A percentile compares a stretch with the other conserved stretches of the same genome.
Conservation (phyloP, 2,113 vertebrate species). For the Chinchilla lanigera region DNA sequence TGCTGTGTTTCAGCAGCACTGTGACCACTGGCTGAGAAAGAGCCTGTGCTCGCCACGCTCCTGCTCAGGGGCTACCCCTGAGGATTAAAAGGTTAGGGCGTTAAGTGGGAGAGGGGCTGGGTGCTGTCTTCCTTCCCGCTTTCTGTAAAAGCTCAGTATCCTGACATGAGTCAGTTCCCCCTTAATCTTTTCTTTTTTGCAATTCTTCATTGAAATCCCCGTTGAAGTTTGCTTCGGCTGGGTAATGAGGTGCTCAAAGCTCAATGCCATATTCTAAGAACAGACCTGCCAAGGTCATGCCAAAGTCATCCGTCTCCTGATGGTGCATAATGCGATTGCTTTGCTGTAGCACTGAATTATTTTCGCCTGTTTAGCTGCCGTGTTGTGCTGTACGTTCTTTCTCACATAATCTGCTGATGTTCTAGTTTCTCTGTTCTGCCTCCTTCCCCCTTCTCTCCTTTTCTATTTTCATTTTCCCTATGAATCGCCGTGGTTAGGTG, state of each 20-base stretch:
- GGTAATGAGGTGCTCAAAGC: neutral
- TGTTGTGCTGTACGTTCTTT: neutral
- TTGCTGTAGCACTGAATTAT: neutral
- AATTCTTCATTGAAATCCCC: neutral
- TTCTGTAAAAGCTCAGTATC: neutral
- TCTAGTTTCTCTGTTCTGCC: neutral
- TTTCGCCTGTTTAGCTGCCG: neutral
- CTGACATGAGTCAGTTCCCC: neutral
- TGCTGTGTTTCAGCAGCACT: neutral
- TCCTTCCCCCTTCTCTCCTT: neutral
- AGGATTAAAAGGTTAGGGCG: neutral
- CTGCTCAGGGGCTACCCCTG: neutral
- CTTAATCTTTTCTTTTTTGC: neutral
- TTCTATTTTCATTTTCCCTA: neutral
- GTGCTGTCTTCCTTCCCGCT: neutral
- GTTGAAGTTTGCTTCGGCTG: neutral
- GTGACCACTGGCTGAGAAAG: neutral
- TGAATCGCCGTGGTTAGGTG: neutral
- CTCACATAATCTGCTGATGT: neutral
- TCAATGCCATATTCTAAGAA: slow-evolving; percentile 17
- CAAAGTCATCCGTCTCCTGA: neutral
- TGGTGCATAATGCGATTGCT: neutral
- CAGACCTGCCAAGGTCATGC: neutral
- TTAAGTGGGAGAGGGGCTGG: neutral
- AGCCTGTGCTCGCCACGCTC: neutral